phyloP scores from a whole-genome alignment of 2,888 invertebrate genomes.

The Scelioninae gen. 1 region DNA sequence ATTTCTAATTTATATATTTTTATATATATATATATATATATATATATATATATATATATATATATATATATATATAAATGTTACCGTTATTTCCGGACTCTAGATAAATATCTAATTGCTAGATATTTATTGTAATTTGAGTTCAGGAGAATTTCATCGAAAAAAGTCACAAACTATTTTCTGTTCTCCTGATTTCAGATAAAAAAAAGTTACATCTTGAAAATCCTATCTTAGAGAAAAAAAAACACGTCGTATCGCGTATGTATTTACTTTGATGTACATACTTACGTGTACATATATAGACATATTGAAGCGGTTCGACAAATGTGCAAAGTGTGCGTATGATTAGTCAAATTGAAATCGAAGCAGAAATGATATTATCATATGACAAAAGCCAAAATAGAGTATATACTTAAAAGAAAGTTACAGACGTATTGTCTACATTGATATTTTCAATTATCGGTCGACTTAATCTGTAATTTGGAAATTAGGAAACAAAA shows the following conservation, averaged over 20 bases:
- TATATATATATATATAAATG: too few species aligned
- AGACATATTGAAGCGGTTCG: slow-evolving; percentile 26
- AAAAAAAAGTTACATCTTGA: slow-evolving; percentile 21
- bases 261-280: slow-evolving; percentile 63
- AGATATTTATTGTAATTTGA: slow-evolving; percentile 29
- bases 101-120: slow-evolving; percentile 17
- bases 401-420: slow-evolving; percentile 61
- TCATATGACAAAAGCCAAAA: slow-evolving; percentile 55
- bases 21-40: too few species aligned
- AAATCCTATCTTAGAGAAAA: slow-evolving; percentile 52
- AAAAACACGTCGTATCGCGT: slow-evolving; percentile 57
- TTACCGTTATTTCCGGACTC: too few species aligned
- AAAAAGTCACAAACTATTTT: slow-evolving; percentile 19
- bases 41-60: too few species aligned
- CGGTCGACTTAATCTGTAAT: slow-evolving; percentile 43
- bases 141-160: slow-evolving; percentile 6
- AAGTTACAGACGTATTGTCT: slow-evolving; percentile 57
- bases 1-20: too few species aligned
- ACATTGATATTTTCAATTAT: slow-evolving; percentile 60
- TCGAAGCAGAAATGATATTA: slow-evolving; percentile 46
- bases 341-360: slow-evolving; percentile 55
- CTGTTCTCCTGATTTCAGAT: slow-evolving; percentile 15
- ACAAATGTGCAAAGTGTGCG: slow-evolving; percentile 26
- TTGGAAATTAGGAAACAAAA: slow-evolving; percentile 52
- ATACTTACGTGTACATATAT: slow-evolving; percentile 66